Base-by-base conservation (phyloP, 2,797 vertebrate genomes). In the Rhinella marina region DNA sequence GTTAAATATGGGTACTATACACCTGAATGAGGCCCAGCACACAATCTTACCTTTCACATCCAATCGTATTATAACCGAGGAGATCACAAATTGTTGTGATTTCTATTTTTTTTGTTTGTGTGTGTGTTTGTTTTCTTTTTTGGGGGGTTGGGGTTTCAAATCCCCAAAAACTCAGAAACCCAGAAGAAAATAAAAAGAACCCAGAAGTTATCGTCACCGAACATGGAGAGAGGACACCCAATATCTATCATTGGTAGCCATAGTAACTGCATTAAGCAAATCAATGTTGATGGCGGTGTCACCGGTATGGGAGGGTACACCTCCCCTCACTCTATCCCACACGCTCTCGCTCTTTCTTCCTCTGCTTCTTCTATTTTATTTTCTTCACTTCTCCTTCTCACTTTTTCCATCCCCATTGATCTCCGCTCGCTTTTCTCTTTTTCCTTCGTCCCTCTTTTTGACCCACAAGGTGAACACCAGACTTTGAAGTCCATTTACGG, bases 241-340 rank as follows among this genome's bases (percentile, higher is more conserved):
- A 92, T 93, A 92, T 91, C 92, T 92, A 92, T 91, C 91, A 93
- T 90, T 90, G 2, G 91, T 94, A 90, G 91, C 92, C 92, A 86
- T 94, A 92, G 93, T 91, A 93, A 93, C 93, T 88, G 90, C 93
- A 93, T 93, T 92, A 93, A 95, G 94, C 94, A 95, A 94, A 96
- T 97, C 95, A 94, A 96, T 96, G 93, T 91, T 95, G 91, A 93
- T 95, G 91, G 93, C 95, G 95, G 95, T 96, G 93, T 95, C 93
- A 94, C 92, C 93, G 92, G 90, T 90, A 92, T 91, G 93, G 92
- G 92, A 95, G 93, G 93, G 93, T 92, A 93, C 90, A 91, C 88
- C 91, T 92, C 86, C 90, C 89, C 87, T 88, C 82, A 87, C 90
- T 86, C 88, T 56, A 77, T 7, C 62, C 92, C 86, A 91, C 91